Evolutionary conservation across 2,113 vertebrate genomes (phyloP).

Genomic region (Nanger granti): DNA sequence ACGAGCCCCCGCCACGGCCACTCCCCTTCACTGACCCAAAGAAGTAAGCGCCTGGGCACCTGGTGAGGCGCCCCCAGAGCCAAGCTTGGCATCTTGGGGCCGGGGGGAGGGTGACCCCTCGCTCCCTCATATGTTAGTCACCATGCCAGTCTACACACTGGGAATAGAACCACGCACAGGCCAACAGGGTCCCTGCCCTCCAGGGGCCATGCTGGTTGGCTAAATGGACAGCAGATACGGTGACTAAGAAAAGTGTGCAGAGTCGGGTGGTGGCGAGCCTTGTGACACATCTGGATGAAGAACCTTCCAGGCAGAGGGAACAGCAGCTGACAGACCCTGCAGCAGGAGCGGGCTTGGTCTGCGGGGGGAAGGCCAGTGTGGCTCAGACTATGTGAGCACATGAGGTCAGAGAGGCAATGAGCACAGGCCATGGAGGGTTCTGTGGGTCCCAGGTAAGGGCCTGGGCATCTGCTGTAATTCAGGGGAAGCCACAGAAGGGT

Average conservation of each 20-base stretch:
- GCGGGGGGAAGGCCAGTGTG: accelerated
- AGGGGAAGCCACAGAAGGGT: accelerated
- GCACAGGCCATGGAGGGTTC: not conserved
- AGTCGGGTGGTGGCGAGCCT: not conserved
- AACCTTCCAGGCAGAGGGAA: not conserved
- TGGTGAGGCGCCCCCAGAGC: not conserved
- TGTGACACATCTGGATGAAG: not conserved
- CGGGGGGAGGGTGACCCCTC: not conserved
- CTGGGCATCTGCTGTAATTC: not conserved
- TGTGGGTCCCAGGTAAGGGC: not conserved
- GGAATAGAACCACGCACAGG: not conserved
- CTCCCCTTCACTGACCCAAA: constrained; percentile 72
- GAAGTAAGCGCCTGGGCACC: constrained; percentile 67
- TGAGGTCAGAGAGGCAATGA: not conserved
- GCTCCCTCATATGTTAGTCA: not conserved
- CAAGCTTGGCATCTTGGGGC: not conserved
- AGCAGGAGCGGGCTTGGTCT: not conserved
- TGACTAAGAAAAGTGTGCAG: not conserved
- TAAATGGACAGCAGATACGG: not conserved
- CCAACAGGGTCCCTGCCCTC: not conserved
- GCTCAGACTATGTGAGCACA: not conserved
- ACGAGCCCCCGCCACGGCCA: constrained; percentile 66
- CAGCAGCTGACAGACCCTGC: not conserved
- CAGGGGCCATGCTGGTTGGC: not conserved
- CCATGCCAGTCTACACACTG: not conserved